phyloP scores from a whole-genome alignment of 2,888 invertebrate species.

The Pterobdella sp. region DNA sequence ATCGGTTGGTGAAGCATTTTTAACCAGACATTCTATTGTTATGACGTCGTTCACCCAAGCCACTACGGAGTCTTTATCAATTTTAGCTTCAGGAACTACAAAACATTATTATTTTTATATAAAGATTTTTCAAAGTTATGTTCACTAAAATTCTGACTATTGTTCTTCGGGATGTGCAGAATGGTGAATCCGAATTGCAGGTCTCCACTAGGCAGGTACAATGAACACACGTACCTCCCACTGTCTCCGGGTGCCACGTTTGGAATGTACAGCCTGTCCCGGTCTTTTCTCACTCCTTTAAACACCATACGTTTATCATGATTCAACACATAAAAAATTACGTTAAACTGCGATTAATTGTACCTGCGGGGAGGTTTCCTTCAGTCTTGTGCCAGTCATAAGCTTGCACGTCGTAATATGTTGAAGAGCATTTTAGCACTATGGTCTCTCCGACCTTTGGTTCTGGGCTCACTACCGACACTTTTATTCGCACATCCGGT shows the following conservation, averaged over 20 bases:
- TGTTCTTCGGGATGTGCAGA: not conserved
- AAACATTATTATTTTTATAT: not conserved
- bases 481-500: not conserved
- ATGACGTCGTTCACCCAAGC: not conserved
- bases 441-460: not conserved
- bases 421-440: not conserved
- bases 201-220: not conserved
- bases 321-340: not conserved
- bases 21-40: conserved; percentile 2
- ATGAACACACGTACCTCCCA: conserved; percentile 7
- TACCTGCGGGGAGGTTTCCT: conserved; percentile 1
- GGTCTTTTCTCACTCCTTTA: not conserved
- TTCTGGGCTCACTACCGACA: conserved; percentile 2
- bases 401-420: not conserved
- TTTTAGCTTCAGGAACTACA: not conserved
- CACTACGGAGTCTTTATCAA: not conserved
- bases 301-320: not conserved
- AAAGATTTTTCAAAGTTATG: not conserved
- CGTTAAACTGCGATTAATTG: not conserved
- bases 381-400: conserved; percentile 14
- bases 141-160: not conserved
- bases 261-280: not conserved
- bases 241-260: not conserved
- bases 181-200: conserved; percentile 4
- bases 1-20: not conserved